Percentiles rank a stretch among this genome's conserved stretches.
Conservation (phyloP, 2,888 invertebrate genomes). For the Thera obeliscata region DNA sequence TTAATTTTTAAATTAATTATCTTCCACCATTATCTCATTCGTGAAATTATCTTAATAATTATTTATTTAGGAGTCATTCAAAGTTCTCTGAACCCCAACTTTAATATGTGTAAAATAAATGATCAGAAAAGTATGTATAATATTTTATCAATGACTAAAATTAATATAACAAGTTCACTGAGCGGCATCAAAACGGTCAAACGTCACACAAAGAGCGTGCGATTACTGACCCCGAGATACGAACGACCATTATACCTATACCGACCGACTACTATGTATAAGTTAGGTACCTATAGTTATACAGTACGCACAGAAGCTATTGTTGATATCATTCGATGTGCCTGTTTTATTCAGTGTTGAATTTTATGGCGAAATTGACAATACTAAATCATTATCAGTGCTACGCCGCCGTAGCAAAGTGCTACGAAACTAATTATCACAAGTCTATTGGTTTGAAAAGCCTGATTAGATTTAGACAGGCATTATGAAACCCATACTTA, state of each 20-base stretch:
- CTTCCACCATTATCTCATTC: too few relatives aligned
- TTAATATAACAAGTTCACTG: conserved; percentile 2
- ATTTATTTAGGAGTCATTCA: background rate
- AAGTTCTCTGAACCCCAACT: background rate
- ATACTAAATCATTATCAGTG: conserved; percentile 10
- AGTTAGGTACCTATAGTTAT: background rate
- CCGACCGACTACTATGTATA: background rate
- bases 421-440: conserved; percentile 15
- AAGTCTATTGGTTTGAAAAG: background rate
- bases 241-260: background rate
- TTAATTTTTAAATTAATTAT: too few relatives aligned
- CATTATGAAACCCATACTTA: too few relatives aligned
- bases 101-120: background rate
- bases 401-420: conserved; percentile 28
- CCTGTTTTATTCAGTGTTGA: background rate
- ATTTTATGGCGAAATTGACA: background rate
- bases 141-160: conserved; percentile 2
- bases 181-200: conserved; percentile 21
- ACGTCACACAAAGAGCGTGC: conserved; percentile 49
- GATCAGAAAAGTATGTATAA: too few relatives aligned
- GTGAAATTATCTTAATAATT: background rate
- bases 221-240: conserved; percentile 52
- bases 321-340: conserved; percentile 1
- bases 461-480: too few relatives aligned
- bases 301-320: background rate